These are phyloP conservation scores for Pholis gunnellus DNA, from an alignment of 2,113 vertebrate species.

Conservation along the genomic window DNA sequence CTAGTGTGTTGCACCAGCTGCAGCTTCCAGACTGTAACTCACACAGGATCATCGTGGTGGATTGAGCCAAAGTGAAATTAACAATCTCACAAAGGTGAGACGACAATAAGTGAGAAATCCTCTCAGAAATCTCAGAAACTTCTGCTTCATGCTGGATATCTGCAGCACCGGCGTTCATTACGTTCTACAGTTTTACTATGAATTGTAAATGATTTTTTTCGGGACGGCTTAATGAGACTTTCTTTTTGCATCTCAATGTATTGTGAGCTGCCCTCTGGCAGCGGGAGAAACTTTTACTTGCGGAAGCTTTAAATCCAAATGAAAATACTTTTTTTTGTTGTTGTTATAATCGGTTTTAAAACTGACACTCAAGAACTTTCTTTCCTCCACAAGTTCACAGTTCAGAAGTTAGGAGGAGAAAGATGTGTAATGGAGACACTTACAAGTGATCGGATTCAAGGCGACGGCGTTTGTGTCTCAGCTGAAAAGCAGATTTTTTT, in stretches of 20 bases:
- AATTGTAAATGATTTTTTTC: not conserved
- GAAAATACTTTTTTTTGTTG: not conserved
- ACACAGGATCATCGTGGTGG: not conserved
- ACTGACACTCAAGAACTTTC: not conserved
- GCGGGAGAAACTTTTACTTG: not conserved
- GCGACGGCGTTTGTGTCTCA: not conserved
- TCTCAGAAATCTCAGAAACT: not conserved
- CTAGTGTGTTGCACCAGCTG: not conserved
- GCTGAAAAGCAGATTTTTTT: not conserved
- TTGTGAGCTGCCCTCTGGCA: not conserved
- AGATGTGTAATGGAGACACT: not conserved
- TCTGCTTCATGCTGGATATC: not conserved
- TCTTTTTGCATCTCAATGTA: not conserved
- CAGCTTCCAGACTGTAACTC: not conserved
- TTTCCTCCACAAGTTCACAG: not conserved
- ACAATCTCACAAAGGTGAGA: not conserved
- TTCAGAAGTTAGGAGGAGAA: not conserved
- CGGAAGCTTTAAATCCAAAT: not conserved
- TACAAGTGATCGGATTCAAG: not conserved
- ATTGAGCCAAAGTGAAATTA: not conserved
- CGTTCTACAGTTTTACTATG: not conserved
- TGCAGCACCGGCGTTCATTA: not conserved
- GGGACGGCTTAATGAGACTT: not conserved
- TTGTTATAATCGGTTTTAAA: not conserved
- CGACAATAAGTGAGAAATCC: not conserved